Percentiles rank a stretch among this genome's conserved stretches.
Conservation (phyloP, 2,113 vertebrate species). For the Fulmarus glacialis region DNA sequence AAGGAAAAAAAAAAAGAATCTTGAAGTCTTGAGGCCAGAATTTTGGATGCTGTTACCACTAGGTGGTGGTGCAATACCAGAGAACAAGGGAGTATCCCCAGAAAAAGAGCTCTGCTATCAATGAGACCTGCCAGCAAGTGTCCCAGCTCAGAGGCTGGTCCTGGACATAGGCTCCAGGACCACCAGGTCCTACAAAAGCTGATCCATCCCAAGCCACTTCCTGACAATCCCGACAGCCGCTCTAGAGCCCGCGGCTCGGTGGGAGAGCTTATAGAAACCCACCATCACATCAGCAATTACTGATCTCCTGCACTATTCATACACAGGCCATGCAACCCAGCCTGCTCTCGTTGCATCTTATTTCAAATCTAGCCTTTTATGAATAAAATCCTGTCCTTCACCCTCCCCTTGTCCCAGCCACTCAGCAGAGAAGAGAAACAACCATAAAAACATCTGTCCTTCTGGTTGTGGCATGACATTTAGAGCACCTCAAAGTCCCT, state of each 20-base stretch:
- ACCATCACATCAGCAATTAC: background rate
- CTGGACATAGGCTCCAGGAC: background rate
- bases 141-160: background rate
- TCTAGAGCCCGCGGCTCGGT: rapidly evolving
- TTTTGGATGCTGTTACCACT: background rate
- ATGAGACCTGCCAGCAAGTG: background rate
- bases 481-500: background rate
- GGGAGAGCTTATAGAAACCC: background rate
- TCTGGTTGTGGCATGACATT: rapidly evolving
- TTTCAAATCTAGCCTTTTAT: background rate
- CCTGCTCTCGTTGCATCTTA: rapidly evolving
- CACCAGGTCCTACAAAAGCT: background rate
- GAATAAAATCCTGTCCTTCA: background rate
- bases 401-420: background rate
- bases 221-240: rapidly evolving
- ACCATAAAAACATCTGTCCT: background rate
- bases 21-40: background rate
- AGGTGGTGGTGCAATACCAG: constrained; percentile 30
- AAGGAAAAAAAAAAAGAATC: rapidly evolving
- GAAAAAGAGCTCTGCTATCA: background rate
- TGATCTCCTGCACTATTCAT: rapidly evolving
- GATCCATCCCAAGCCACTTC: background rate
- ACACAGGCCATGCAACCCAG: background rate
- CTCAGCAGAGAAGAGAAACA: rapidly evolving
- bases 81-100: rapidly evolving